A percentile compares a stretch with the other conserved stretches of the same genome.
phyloP scores from a whole-genome alignment of 2,113 vertebrate species.

The Herpailurus yagouaroundi region DNA sequence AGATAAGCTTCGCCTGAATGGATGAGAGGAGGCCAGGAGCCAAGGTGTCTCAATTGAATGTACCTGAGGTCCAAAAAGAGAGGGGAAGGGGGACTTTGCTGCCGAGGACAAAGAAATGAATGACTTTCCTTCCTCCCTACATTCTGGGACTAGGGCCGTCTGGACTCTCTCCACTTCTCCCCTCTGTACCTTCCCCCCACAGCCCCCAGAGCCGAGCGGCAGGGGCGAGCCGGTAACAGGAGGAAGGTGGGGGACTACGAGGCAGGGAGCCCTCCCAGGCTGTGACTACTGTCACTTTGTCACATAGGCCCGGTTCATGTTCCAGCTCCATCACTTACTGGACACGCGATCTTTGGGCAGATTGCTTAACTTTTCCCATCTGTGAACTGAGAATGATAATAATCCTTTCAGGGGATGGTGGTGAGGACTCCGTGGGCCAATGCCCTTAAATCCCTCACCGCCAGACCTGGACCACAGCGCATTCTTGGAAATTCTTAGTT shows the following conservation, averaged over 20 bases:
- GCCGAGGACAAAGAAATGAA: not conserved
- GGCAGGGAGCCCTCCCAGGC: not conserved
- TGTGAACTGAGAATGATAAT: not conserved
- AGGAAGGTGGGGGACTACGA: not conserved
- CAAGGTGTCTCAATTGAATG: not conserved
- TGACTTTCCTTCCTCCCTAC: not conserved
- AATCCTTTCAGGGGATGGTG: not conserved
- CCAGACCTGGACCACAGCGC: not conserved
- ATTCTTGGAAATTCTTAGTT: not conserved
- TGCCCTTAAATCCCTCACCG: fast-evolving
- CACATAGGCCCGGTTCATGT: not conserved
- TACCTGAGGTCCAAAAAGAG: not conserved
- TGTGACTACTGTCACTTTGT: not conserved
- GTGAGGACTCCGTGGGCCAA: not conserved
- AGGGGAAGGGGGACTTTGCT: not conserved
- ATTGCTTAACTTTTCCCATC: not conserved
- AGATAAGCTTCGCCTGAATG: not conserved
- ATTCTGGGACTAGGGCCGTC: too few relatives aligned
- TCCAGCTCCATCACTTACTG: not conserved
- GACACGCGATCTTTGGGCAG: not conserved
- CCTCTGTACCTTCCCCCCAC: not conserved
- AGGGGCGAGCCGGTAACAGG: not conserved
- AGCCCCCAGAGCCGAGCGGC: not conserved
- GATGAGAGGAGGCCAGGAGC: not conserved
- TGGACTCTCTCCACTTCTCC: not conserved